A percentile compares a stretch with the other conserved stretches of the same genome.
Conservation (phyloP, 2,888 invertebrate genomes). For the Plebejus melissa region DNA sequence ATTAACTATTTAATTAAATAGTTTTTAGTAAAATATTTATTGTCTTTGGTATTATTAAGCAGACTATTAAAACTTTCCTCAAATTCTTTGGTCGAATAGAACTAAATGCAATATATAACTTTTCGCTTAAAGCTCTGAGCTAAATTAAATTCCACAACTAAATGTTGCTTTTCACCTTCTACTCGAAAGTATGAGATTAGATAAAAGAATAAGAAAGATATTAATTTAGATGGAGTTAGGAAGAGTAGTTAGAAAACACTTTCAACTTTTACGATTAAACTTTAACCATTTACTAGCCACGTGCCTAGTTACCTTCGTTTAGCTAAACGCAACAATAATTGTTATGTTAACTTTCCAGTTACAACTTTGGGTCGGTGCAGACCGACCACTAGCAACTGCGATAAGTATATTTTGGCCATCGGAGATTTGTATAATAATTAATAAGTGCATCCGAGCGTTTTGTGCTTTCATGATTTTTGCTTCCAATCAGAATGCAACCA, state of each 20-base stretch:
- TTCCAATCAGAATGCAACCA: too few relatives aligned
- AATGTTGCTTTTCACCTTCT: not conserved
- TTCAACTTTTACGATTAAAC: conserved; percentile 51
- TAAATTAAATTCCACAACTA: conserved; percentile 9
- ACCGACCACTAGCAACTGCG: not conserved
- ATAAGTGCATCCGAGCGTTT: too few relatives aligned
- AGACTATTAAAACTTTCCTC: not conserved
- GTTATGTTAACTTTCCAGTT: not conserved
- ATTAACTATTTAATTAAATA: too few relatives aligned
- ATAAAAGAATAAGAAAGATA: not conserved
- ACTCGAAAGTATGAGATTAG: not conserved
- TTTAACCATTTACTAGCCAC: conserved; percentile 52
- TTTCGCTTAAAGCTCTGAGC: not conserved
- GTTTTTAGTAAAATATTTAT: not conserved
- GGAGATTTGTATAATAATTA: too few relatives aligned
- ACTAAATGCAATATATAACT: not conserved
- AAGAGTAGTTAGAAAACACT: conserved; percentile 16
- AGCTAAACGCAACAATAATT: conserved; percentile 47
- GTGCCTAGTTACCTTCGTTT: conserved; percentile 49
- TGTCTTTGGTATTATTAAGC: not conserved
- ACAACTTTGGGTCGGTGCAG: conserved; percentile 27
- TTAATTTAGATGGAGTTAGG: not conserved
- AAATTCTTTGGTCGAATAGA: not conserved
- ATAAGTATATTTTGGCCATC: not conserved
- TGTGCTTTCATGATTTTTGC: too few relatives aligned